Evolutionary conservation across 2,797 vertebrate genomes (phyloP).

Genomic region (Lithobates sylvaticus): DNA sequence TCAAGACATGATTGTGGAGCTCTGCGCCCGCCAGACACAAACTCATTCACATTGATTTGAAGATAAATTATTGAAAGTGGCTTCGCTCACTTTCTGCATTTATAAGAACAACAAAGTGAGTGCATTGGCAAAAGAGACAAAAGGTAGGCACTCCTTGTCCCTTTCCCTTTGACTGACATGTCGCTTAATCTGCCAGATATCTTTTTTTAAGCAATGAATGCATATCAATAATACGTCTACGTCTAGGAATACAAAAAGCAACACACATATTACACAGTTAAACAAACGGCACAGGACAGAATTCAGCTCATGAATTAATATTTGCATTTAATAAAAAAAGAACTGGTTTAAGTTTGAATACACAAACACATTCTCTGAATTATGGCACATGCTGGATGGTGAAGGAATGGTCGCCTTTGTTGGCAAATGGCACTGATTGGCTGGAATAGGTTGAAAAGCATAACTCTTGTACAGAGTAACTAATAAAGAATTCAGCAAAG

Average conservation of each 20-base stretch:
- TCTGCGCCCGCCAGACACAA: constrained; percentile 75
- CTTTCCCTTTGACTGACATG: constrained; percentile 59
- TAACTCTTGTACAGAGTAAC: constrained; percentile 42
- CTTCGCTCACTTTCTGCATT: constrained; percentile 77
- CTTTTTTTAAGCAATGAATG: constrained; percentile 1
- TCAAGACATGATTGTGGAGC: constrained; percentile 79
- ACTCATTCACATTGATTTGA: constrained; percentile 83
- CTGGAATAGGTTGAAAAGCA: constrained; percentile 28
- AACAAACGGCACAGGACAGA: neutral
- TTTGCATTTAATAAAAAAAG: no score
- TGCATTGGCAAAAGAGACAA: constrained; percentile 64
- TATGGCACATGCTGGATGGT: neutral
- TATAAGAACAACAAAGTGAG: constrained; percentile 73
- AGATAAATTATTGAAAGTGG: constrained; percentile 83
- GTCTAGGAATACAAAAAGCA: constrained; percentile 5
- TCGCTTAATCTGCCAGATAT: constrained; percentile 49
- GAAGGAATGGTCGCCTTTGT: neutral
- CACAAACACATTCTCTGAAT: neutral
- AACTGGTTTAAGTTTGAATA: neutral
- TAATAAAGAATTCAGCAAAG: constrained; percentile 52
- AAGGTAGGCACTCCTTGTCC: constrained; percentile 12
- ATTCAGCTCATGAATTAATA: neutral
- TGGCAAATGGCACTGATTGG: constrained; percentile 5
- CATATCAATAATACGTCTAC: neutral
- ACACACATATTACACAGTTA: neutral